Conservation (phyloP, 2,797 vertebrate species). For the Mormyrops boulengeri region DNA sequence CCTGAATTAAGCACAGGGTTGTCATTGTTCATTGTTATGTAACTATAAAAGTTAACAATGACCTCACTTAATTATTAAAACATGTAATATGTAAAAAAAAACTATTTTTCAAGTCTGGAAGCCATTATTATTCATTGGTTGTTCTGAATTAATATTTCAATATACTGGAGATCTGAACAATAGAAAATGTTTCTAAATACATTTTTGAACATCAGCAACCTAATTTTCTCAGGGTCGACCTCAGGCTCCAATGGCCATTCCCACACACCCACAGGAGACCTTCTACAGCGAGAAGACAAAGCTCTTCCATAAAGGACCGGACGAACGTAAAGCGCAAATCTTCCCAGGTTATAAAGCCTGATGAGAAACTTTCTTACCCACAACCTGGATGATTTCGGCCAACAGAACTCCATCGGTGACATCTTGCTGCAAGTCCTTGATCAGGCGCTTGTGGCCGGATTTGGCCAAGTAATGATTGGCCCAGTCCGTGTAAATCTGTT, state of each 20-base stretch:
- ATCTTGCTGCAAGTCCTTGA: conserved; percentile 95
- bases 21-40: neutral
- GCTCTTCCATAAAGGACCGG: neutral
- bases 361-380: conserved; percentile 70
- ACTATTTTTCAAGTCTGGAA: neutral
- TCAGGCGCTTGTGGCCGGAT: conserved; percentile 91
- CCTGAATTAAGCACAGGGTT: neutral
- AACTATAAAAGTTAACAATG: neutral
- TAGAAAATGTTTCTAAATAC: neutral
- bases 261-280: neutral
- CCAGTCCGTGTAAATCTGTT: conserved; percentile 97
- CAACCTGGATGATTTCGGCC: conserved; percentile 96
- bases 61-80: neutral
- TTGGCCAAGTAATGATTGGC: conserved; percentile 95
- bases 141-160: neutral
- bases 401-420: conserved; percentile 89
- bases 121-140: neutral
- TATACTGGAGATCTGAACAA: neutral
- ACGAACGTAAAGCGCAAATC: neutral
- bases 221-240: neutral
- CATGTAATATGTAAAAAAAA: neutral
- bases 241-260: neutral
- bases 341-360: neutral
- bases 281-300: neutral
- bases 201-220: neutral